A percentile compares a stretch with the other conserved stretches of the same genome.
These are phyloP conservation scores for Platygyra sinensis DNA, from an alignment of 64 coral and sea anemone species.

Conservation along the genomic window DNA sequence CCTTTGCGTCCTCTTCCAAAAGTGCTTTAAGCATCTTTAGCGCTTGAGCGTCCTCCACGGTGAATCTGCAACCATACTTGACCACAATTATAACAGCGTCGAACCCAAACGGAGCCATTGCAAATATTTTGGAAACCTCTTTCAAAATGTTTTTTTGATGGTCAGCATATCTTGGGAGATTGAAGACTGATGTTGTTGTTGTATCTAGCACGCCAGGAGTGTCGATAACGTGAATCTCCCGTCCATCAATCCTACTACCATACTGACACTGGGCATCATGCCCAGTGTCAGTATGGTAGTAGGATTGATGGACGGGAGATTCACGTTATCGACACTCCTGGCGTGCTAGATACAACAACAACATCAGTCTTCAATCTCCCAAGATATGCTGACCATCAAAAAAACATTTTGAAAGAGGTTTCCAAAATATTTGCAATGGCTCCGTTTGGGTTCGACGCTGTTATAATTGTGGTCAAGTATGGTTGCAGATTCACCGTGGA, in stretches of 20 bases:
- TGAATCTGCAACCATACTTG: conserved; percentile 32
- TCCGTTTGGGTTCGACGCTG: conserved; percentile 31
- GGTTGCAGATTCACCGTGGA: conserved; percentile 17
- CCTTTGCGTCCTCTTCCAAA: not conserved
- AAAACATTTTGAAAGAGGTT: not conserved
- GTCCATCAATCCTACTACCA: not conserved
- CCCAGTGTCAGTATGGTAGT: no score
- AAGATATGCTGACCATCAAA: no score
- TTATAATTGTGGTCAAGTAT: conserved; percentile 11
- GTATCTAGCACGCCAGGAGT: conserved; percentile 38
- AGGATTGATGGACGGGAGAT: conserved; percentile 6
- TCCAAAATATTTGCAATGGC: conserved; percentile 24
- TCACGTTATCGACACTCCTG: conserved; percentile 33
- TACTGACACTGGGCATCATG: no score
- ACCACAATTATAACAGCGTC: conserved; percentile 12
- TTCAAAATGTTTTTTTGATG: not conserved
- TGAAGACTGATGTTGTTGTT: no score
- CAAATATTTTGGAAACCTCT: conserved; percentile 34
- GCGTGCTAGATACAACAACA: not conserved
- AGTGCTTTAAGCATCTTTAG: not conserved
- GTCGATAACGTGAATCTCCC: conserved; percentile 19
- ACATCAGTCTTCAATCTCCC: no score
- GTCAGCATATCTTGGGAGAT: no score
- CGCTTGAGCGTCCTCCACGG: not conserved
- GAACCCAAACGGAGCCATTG: conserved; percentile 31